These are phyloP conservation scores for Nezara viridula DNA, from an alignment of 2,888 invertebrate genomes.

Conservation along the genomic window DNA sequence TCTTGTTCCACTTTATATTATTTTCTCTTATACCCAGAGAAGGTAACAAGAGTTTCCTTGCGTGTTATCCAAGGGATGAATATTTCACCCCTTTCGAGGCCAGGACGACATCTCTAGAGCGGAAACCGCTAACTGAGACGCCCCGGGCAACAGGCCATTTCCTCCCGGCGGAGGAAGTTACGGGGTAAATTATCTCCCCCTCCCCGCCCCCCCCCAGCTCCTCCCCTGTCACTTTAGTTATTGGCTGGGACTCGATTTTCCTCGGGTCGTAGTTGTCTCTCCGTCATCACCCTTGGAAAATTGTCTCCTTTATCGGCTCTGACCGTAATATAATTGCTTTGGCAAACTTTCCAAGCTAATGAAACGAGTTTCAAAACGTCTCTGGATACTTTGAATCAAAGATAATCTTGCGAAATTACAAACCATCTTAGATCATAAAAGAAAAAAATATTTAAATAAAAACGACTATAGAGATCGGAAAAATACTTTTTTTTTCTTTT, in stretches of 20 bases:
- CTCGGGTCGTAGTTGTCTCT: neutral
- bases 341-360: neutral
- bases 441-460: no score
- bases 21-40: no score
- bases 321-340: neutral
- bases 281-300: neutral
- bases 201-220: neutral
- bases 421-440: no score
- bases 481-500: no score
- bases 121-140: neutral
- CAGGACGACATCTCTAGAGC: neutral
- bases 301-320: neutral
- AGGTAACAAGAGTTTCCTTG: no score
- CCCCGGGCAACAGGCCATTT: slow-evolving; percentile 19
- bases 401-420: no score
- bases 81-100: neutral
- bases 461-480: no score
- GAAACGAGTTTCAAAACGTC: neutral
- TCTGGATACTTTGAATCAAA: no score
- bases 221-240: neutral
- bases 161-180: neutral
- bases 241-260: slow-evolving; percentile 25
- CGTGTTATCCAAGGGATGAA: neutral
- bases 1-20: no score
- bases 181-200: neutral